Conservation (phyloP, 2,797 vertebrate species). For the Arnoldichthys spilopterus region DNA sequence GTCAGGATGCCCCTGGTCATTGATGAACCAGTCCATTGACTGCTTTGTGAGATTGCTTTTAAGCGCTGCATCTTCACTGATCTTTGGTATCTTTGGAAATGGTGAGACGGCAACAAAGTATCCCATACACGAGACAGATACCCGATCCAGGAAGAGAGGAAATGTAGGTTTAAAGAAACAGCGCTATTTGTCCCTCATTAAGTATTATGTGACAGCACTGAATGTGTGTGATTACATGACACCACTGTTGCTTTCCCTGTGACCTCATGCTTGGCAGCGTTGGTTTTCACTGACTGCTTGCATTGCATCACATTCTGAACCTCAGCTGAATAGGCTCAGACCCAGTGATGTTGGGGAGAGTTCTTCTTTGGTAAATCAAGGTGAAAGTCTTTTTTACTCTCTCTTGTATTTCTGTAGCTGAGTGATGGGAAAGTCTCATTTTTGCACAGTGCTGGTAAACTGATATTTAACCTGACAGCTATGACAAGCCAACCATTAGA, state of each 20-base stretch:
- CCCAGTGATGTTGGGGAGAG: conserved; percentile 24
- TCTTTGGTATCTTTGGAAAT: conserved; percentile 28
- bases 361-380: not conserved
- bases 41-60: conserved; percentile 39
- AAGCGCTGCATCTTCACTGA: conserved; percentile 28
- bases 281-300: conserved; percentile 45
- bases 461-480: conserved; percentile 21
- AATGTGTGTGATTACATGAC: conserved; percentile 63
- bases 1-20: conserved; percentile 33
- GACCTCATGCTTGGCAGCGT: conserved; percentile 65
- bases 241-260: conserved; percentile 63
- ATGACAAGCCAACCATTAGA: not conserved
- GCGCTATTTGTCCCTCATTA: conserved; percentile 64
- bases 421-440: conserved; percentile 5
- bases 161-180: conserved; percentile 53
- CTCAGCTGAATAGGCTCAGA: conserved; percentile 46
- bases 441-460: not conserved
- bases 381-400: conserved; percentile 18
- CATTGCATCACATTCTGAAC: conserved; percentile 51
- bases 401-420: conserved; percentile 17
- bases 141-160: conserved; percentile 60
- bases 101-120: conserved; percentile 53
- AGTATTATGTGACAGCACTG: conserved; percentile 63
- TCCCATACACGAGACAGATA: conserved; percentile 61
- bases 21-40: conserved; percentile 13